Evolutionary conservation across 2,113 vertebrate genomes (phyloP).

Genomic region (Microcebus ravelobensis): DNA sequence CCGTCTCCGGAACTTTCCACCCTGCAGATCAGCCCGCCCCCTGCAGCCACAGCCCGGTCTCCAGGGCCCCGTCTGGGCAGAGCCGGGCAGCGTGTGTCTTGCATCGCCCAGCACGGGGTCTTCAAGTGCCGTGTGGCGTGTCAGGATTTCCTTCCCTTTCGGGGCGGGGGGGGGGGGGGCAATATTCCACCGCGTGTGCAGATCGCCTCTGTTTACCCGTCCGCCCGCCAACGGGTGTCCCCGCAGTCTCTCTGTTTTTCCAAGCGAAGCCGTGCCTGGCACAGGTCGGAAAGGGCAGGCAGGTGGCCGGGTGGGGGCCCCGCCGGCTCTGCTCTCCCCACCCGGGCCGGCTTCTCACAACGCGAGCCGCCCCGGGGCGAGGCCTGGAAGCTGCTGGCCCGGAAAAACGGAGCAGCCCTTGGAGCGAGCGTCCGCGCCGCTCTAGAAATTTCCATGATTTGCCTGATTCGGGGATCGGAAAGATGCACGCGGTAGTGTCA

Average conservation of each 20-base stretch:
- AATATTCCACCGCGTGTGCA: fast-evolving
- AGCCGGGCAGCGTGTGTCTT: fast-evolving
- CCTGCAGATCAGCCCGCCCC: not conserved
- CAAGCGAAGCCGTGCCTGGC: not conserved
- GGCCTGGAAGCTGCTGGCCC: not conserved
- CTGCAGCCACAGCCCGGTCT: fast-evolving
- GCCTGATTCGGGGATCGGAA: not conserved
- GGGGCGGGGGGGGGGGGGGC: not conserved
- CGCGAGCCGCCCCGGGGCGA: not conserved
- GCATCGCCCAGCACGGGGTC: fast-evolving
- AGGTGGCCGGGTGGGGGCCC: not conserved
- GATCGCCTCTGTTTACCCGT: fast-evolving
- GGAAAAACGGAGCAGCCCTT: not conserved
- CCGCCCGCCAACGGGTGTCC: not conserved
- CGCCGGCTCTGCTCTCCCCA: not conserved
- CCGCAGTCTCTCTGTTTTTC: not conserved
- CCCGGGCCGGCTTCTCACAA: not conserved
- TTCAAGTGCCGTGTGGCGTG: not conserved
- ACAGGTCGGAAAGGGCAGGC: not conserved
- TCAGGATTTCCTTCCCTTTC: not conserved
- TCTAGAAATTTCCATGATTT: not conserved
- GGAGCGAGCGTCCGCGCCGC: too few relatives aligned
- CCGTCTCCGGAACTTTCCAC: not conserved
- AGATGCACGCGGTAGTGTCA: not conserved
- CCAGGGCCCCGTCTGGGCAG: not conserved